phyloP scores from a whole-genome alignment of 1,140 invertebrate genomes.

The Macrobrachium rosenbergii region DNA sequence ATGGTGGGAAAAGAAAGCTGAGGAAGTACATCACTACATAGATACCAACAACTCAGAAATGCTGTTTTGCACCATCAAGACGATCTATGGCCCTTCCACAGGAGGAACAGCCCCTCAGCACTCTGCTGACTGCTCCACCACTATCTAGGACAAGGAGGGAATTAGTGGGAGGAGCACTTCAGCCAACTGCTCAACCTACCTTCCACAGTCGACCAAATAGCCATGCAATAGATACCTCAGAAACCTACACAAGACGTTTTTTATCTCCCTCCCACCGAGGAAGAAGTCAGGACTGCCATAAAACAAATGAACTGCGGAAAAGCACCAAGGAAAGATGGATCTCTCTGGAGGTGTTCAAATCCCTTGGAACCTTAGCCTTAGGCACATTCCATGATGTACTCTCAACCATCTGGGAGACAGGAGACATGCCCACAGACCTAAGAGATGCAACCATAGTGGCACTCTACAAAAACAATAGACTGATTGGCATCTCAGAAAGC shows the following conservation, averaged over 20 bases:
- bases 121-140: not conserved
- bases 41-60: constrained; percentile 1
- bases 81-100: not conserved
- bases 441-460: constrained; percentile 21
- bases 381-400: too few relatives aligned
- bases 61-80: constrained; percentile 18
- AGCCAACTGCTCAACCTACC: not conserved
- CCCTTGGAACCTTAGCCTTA: not conserved
- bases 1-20: not conserved
- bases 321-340: not conserved
- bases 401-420: too few relatives aligned
- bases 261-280: too few relatives aligned
- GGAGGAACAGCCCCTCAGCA: not conserved
- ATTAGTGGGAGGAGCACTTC: constrained; percentile 30
- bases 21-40: not conserved
- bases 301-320: not conserved
- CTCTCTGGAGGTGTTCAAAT: not conserved
- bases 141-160: constrained; percentile 22
- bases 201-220: too few relatives aligned
- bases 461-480: constrained; percentile 3
- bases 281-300: too few relatives aligned
- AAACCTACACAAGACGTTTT: too few relatives aligned
- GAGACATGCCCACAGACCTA: too few relatives aligned
- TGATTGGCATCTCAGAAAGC: not conserved
- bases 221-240: too few relatives aligned